Conservation (phyloP, 2,797 vertebrate species). For the Cyprinella venusta region DNA sequence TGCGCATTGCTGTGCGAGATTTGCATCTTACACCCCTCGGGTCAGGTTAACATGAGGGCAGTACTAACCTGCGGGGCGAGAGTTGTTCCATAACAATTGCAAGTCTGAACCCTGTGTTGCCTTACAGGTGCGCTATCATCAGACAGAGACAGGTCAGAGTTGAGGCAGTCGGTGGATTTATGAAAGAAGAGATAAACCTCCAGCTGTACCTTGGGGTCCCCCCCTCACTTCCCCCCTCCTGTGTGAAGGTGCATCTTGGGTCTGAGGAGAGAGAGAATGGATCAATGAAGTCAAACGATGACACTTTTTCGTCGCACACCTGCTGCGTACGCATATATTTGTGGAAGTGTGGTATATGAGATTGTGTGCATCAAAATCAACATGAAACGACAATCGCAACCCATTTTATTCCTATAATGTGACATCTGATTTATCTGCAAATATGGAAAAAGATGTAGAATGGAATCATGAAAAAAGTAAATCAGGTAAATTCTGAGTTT, state of each 20-base stretch:
- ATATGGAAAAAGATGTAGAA: background rate
- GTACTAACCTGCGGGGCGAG: background rate
- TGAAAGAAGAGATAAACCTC: conserved; percentile 35
- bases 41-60: conserved; percentile 8
- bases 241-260: background rate
- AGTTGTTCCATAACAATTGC: conserved; percentile 15
- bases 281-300: conserved; percentile 37
- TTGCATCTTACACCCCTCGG: too few relatives aligned
- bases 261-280: background rate
- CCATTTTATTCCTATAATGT: background rate
- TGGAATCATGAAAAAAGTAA: background rate
- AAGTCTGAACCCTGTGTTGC: background rate
- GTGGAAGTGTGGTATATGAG: conserved; percentile 11
- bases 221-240: background rate
- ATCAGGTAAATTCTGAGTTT: background rate
- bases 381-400: background rate
- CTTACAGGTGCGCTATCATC: background rate
- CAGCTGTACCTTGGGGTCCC: conserved; percentile 20
- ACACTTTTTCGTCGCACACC: background rate
- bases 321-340: conserved; percentile 8
- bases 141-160: conserved; percentile 18
- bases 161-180: conserved; percentile 28
- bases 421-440: background rate
- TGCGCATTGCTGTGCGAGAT: too few relatives aligned
- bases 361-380: conserved; percentile 3